Evolutionary conservation across 2,888 invertebrate species (phyloP), one percentile per base, ranked within the genome.

Genomic region (Priocnemis perturbator): DNA sequence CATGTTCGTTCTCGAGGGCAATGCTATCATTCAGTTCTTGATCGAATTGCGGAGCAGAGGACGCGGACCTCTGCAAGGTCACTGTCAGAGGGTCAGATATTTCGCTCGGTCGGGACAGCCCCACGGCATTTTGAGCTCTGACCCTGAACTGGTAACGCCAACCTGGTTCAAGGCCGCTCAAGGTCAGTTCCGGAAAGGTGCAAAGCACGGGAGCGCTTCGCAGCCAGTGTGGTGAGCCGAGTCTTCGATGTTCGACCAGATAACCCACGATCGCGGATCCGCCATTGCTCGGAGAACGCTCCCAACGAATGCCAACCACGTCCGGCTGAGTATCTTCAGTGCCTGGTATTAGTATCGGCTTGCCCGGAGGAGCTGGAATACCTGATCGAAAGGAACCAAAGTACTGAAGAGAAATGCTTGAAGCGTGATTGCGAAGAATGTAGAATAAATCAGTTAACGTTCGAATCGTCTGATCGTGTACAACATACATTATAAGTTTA

Each of bases 71-170:
- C 82, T 93, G 92, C 2, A 93, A 89, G 44, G 93, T 94, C n/a
- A 96, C 96, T 0, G 95, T 94, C 60, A 98, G 92, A 0, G 96
- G 93, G 86, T 97, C 96, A 7, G 97, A 96, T 23, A 96, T 91
- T 83, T 96, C 95, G 85, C 98, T 96, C 63, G 95, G 94, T 73
- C 94, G 94, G 0, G 96, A 96, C 71, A 93, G 90, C 0, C 99
- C 99, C 30, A 96, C 94, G 45, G 95, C 93, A 90, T 99, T 99
- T 87, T 97, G 94, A 0, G 98, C 98, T 67, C 95, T 94, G 17
- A 98, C 95, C 68, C 98, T 93, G 91, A 98, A 98, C 90, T 95
- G 96, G 89, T 97, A 96, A 60, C 95, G 92, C 92, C 95, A 95
- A 64, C 96, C 96, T 0, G 96, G 96, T 85, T 95, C 95, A 47